Percentiles rank a stretch among this genome's conserved stretches.
Evolutionary conservation across 2,113 vertebrate genomes (phyloP).

Genomic region (Microtus ochrogaster): DNA sequence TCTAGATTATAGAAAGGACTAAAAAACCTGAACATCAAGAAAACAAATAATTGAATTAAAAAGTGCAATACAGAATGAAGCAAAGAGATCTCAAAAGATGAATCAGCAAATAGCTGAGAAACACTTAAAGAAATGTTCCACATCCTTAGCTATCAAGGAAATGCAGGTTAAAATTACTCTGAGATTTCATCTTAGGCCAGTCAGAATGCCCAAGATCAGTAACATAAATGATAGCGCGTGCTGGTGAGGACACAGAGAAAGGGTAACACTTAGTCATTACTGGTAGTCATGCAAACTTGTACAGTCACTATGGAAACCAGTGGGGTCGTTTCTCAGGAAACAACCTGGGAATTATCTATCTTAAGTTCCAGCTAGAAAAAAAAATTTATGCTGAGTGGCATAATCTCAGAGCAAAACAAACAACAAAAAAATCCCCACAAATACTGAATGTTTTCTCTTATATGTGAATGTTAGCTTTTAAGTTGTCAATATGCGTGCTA

Average conservation of each 20-base stretch:
- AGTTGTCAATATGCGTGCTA: neutral
- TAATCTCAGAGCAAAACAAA: too few relatives aligned
- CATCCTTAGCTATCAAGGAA: neutral
- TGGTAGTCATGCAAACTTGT: neutral
- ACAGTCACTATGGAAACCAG: neutral
- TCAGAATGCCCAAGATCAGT: neutral
- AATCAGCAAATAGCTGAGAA: neutral
- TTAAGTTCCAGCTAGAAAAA: neutral
- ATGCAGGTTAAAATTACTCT: neutral
- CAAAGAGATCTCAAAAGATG: neutral
- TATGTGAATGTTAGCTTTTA: neutral
- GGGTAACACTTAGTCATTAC: neutral
- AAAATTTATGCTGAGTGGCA: neutral
- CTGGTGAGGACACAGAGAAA: neutral
- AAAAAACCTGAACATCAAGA: neutral
- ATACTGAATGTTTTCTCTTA: neutral
- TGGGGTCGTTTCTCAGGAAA: neutral
- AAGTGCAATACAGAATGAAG: neutral
- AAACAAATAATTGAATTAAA: neutral
- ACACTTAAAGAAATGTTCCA: neutral
- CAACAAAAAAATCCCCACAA: neutral
- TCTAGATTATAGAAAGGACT: neutral
- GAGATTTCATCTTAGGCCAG: neutral
- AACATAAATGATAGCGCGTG: neutral
- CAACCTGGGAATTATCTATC: neutral